Percentiles rank a stretch among this genome's conserved stretches.
phyloP scores from a whole-genome alignment of 2,888 invertebrate genomes.

The Polydrusus pterygomalis region DNA sequence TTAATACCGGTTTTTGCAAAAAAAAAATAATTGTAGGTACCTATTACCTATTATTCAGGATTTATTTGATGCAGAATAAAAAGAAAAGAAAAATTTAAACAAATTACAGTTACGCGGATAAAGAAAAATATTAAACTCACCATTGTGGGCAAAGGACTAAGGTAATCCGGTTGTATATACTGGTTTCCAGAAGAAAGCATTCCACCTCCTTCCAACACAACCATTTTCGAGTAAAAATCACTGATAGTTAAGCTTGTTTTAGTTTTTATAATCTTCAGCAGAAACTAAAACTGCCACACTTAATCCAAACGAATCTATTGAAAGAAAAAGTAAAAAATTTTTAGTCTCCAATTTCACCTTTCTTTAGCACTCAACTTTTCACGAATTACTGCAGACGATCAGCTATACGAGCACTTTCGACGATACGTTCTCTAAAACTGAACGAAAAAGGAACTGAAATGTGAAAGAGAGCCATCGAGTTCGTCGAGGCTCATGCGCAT shows the following conservation, averaged over 20 bases:
- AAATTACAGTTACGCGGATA: no score
- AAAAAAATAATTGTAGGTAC: no score
- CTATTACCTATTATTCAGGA: no score
- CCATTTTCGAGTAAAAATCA: constrained; percentile 76
- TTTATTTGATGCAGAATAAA: no score
- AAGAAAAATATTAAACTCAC: constrained; percentile 79
- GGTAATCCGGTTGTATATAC: constrained; percentile 96
- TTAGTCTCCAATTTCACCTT: neutral
- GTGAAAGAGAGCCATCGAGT: constrained; percentile 30
- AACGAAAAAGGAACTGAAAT: constrained; percentile 60
- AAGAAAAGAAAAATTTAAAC: neutral
- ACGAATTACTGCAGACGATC: constrained; percentile 1
- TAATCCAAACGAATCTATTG: neutral
- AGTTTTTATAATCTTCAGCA: neutral
- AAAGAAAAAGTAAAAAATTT: neutral
- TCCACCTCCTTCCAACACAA: constrained; percentile 93
- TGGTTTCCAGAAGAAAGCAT: constrained; percentile 93
- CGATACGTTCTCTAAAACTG: constrained; percentile 52
- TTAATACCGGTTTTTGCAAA: no score
- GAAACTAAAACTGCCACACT: neutral
- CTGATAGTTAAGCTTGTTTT: neutral
- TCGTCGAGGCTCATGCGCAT: constrained; percentile 17
- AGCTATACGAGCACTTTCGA: neutral
- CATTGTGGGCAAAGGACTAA: constrained; percentile 94
- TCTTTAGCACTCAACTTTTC: constrained; percentile 14